Evolutionary conservation across 1,140 invertebrate species (phyloP), one percentile per base, ranked within the genome.

Genomic region (Delia radicum): DNA sequence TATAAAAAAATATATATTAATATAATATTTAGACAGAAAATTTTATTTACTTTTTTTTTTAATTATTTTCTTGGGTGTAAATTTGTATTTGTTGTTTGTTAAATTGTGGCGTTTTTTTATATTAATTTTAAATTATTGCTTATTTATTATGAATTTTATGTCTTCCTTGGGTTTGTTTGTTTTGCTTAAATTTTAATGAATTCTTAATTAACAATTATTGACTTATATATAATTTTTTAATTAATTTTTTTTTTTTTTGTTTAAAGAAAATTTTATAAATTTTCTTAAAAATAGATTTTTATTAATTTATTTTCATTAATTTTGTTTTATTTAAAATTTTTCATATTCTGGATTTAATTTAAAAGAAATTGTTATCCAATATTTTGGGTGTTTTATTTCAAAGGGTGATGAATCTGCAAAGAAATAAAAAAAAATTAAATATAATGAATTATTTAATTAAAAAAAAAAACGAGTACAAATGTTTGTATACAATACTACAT

Each of bases 1-100:
- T 69, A 69, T 69, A 69, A 69, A 69, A 69, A 69, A 33, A 69
- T 69, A 69, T 69, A 69, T 37, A 33, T 37, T 69, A 21, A 33
- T 69, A 21, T 33, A 33, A 33, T 55, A 55, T 33, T 69, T 69
- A 21, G 65, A 69, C 21, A 24, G 12, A 33, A 33, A 65, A n/a
- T 24, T 72, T 26, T 3, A 8, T 72, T 42, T 72, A 15, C 24
- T 28, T 67, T 29, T 28, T 67, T 55, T 6, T 55, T 21, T 55
- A 48, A 55, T 55, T 67, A 29, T 67, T 67, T 28, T 1, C 1
- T 7, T 12, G 27, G 63, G 1, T 67, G 29, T 67, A 29, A 28
- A 33, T 55, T 55, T 55, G 48, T 55, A 55, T 55, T 55, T 55
- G 33, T 33, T 42, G 12, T 21, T 72, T 42, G 7, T 72, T 72